Conservation (phyloP, 1,140 invertebrate genomes). For the Diabrotica undecimpunctata region DNA sequence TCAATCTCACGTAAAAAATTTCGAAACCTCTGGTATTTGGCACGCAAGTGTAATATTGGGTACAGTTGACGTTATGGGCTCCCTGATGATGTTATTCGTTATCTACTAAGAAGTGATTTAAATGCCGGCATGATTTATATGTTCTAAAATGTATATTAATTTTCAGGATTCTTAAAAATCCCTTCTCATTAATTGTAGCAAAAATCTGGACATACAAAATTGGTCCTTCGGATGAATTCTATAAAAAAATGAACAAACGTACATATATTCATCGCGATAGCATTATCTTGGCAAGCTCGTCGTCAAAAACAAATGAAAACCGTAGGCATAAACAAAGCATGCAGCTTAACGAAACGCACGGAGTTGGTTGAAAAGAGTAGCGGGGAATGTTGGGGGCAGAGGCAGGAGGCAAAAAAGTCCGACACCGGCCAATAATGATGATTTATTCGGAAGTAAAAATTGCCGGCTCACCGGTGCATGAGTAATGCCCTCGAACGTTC, state of each 20-base stretch:
- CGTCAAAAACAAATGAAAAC: conserved; percentile 33
- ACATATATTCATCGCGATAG: conserved; percentile 6
- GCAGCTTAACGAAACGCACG: conserved; percentile 22
- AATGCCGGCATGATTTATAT: too few species aligned
- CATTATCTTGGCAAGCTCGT: conserved; percentile 29
- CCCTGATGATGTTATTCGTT: too few species aligned
- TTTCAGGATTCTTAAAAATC: too few species aligned
- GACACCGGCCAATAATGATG: conserved; percentile 41
- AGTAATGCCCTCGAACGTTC: conserved; percentile 38
- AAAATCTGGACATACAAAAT: not conserved
- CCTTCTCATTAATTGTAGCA: too few species aligned
- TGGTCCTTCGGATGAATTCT: not conserved
- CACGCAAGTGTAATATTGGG: too few species aligned
- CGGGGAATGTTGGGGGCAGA: not conserved
- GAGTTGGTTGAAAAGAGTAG: not conserved
- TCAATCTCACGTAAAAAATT: too few species aligned
- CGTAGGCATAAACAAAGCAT: conserved; percentile 35
- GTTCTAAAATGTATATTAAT: too few species aligned
- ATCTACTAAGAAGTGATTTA: too few species aligned
- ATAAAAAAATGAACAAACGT: not conserved
- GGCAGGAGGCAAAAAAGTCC: conserved; percentile 6
- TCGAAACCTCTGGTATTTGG: too few species aligned
- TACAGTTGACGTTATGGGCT: too few species aligned
- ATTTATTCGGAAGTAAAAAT: conserved; percentile 43
- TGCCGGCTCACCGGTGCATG: conserved; percentile 40